Evolutionary conservation across 2,888 invertebrate genomes (phyloP).

Genomic region (Drosophila sordidula): DNA sequence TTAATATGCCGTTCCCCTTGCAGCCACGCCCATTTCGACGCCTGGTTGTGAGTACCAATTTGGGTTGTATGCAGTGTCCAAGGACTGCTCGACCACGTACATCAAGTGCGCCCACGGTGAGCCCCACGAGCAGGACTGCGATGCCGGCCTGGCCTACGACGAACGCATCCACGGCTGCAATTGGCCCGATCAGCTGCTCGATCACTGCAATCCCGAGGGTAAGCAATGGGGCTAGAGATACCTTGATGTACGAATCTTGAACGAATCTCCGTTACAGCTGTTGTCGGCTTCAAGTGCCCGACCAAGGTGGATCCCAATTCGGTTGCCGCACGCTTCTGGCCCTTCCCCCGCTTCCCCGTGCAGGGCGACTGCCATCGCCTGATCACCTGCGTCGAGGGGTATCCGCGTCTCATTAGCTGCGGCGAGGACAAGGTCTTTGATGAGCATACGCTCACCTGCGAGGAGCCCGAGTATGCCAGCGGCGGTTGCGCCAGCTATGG

Average conservation of each 20-base stretch:
- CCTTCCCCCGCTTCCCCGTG: slow-evolving; percentile 95
- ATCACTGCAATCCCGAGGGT: slow-evolving; percentile 96
- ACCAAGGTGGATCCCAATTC: slow-evolving; percentile 92
- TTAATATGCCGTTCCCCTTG: slow-evolving; percentile 30
- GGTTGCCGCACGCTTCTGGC: slow-evolving; percentile 95
- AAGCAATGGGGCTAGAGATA: slow-evolving; percentile 32
- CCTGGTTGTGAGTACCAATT: slow-evolving; percentile 95
- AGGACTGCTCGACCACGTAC: slow-evolving; percentile 93
- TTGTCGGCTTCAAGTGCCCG: slow-evolving; percentile 97
- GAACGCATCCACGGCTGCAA: slow-evolving; percentile 95
- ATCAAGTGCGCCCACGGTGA: slow-evolving; percentile 94
- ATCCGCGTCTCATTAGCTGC: slow-evolving; percentile 94
- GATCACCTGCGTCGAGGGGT: slow-evolving; percentile 96
- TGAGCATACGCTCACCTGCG: slow-evolving; percentile 92
- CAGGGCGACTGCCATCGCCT: slow-evolving; percentile 94
- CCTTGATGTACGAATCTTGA: no score
- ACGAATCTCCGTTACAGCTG: slow-evolving; percentile 86
- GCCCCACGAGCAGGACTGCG: slow-evolving; percentile 92
- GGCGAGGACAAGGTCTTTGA: slow-evolving; percentile 95
- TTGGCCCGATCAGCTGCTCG: slow-evolving; percentile 96
- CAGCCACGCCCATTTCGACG: slow-evolving; percentile 92
- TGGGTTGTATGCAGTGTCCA: slow-evolving; percentile 93
- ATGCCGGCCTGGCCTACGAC: slow-evolving; percentile 95
- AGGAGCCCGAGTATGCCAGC: slow-evolving; percentile 86
- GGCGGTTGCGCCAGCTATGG: slow-evolving; percentile 81